Percentiles rank a stretch among this genome's conserved stretches.
Conservation (phyloP, 2,113 vertebrate species). For the Calonectris borealis region DNA sequence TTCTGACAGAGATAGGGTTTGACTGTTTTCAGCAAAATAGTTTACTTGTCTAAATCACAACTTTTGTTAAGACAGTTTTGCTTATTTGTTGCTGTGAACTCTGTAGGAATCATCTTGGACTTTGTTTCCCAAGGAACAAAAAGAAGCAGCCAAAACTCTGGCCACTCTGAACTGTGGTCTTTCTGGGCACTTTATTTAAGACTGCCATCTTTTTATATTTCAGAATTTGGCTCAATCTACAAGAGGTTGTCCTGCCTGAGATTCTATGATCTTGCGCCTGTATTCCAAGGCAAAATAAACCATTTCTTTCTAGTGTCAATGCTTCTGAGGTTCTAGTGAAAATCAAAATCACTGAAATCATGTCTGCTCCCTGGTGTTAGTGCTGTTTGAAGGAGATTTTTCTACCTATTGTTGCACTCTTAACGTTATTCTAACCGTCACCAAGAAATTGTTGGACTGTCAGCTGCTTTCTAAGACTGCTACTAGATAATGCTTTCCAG, state of each 20-base stretch:
- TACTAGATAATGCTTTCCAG: neutral
- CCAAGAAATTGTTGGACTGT: neutral
- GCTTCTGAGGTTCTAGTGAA: neutral
- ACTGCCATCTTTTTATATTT: neutral
- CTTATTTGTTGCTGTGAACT: neutral
- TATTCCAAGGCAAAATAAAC: neutral
- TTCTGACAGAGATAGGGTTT: neutral
- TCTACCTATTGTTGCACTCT: neutral
- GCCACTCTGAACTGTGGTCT: neutral
- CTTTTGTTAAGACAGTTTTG: neutral
- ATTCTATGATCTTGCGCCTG: neutral
- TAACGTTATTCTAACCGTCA: neutral
- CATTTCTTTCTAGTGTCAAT: neutral
- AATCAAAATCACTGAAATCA: neutral
- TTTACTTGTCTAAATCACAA: neutral
- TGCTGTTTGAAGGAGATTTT: neutral
- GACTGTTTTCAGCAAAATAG: neutral
- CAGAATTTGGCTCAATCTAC: neutral
- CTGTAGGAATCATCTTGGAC: neutral
- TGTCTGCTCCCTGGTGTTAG: neutral
- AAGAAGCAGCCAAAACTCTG: neutral
- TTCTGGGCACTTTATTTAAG: neutral
- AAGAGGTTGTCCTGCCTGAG: neutral
- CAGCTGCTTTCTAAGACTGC: neutral
- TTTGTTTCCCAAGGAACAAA: neutral